Percentiles rank a stretch among this genome's conserved stretches.
Evolutionary conservation across 2,888 invertebrate genomes (phyloP).

Genomic region (Ormyrus nitidulus): DNA sequence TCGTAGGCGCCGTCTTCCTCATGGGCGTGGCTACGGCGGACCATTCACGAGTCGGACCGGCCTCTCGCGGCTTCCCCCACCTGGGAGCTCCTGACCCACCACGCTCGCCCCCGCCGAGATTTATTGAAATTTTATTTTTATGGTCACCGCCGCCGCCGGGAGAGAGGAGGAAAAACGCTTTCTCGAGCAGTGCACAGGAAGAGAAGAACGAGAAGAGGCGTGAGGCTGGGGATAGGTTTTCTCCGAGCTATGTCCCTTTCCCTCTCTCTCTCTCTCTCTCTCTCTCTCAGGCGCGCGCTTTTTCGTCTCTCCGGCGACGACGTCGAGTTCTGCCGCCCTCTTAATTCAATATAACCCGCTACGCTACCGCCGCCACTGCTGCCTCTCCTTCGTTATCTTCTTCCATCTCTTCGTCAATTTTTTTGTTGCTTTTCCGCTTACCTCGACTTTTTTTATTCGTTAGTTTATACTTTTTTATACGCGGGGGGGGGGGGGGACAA

Average conservation of each 20-base stretch:
- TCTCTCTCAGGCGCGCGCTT: constrained; percentile 52
- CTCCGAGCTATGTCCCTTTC: constrained; percentile 23
- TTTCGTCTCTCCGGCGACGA: constrained; percentile 40
- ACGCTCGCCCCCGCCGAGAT: constrained; percentile 66
- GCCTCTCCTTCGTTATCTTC: constrained; percentile 33
- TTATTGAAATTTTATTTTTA: constrained; percentile 77
- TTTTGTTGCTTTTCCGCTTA: constrained; percentile 9
- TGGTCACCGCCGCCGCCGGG: constrained; percentile 69
- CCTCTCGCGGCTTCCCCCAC: constrained; percentile 27
- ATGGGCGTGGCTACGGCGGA: constrained; percentile 20
- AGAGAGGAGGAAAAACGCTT: constrained; percentile 28
- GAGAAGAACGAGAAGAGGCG: constrained; percentile 21
- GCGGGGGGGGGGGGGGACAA: not conserved
- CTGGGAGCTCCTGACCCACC: constrained; percentile 13
- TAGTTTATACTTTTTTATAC: not conserved
- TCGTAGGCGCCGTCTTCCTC: not conserved
- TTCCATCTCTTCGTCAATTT: constrained; percentile 9
- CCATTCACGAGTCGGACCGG: constrained; percentile 33
- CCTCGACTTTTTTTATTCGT: not conserved
- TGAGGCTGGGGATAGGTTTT: constrained; percentile 20
- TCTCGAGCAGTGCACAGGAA: constrained; percentile 35
- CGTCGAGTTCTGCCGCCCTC: constrained; percentile 62
- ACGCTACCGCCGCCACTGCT: not conserved
- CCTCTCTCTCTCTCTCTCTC: not conserved
- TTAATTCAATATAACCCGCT: constrained; percentile 71